These are phyloP conservation scores for Callinectes sapidus DNA, from an alignment of 2,888 invertebrate genomes.

Conservation along the genomic window DNA sequence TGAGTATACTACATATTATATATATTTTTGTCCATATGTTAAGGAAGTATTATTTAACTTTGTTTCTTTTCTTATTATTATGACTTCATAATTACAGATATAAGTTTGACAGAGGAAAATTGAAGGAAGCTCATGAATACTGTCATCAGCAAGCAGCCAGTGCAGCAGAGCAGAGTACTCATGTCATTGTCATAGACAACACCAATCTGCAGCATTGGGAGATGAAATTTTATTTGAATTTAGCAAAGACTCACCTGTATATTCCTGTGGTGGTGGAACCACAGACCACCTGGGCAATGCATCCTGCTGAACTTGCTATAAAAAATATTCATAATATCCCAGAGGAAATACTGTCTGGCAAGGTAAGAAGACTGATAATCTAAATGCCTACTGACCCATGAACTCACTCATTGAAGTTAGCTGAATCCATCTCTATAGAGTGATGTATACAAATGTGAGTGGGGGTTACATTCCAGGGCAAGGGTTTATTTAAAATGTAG, in stretches of 20 bases:
- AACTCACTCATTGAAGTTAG: not conserved
- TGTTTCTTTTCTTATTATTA: not conserved
- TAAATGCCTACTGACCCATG: not conserved
- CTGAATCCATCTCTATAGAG: no score
- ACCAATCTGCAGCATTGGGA: slow-evolving; percentile 76
- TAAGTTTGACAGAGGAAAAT: slow-evolving; percentile 74
- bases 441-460: no score
- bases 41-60: no score
- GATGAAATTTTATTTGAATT: slow-evolving; percentile 74
- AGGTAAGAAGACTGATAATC: slow-evolving; percentile 48
- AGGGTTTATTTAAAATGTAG: no score
- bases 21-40: no score
- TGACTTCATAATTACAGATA: slow-evolving; percentile 73
- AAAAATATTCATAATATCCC: slow-evolving; percentile 69
- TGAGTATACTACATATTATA: no score
- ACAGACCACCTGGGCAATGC: slow-evolving; percentile 75
- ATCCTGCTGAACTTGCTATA: slow-evolving; percentile 74
- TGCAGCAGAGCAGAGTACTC: slow-evolving; percentile 73
- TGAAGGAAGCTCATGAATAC: slow-evolving; percentile 75
- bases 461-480: no score
- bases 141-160: slow-evolving; percentile 74
- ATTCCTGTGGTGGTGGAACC: slow-evolving; percentile 75
- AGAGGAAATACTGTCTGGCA: slow-evolving; percentile 57
- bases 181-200: slow-evolving; percentile 76
- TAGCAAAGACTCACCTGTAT: slow-evolving; percentile 75